A percentile compares a stretch with the other conserved stretches of the same genome.
Evolutionary conservation across 1,140 invertebrate species (phyloP).

Genomic region (Zaprionus vittiger): DNA sequence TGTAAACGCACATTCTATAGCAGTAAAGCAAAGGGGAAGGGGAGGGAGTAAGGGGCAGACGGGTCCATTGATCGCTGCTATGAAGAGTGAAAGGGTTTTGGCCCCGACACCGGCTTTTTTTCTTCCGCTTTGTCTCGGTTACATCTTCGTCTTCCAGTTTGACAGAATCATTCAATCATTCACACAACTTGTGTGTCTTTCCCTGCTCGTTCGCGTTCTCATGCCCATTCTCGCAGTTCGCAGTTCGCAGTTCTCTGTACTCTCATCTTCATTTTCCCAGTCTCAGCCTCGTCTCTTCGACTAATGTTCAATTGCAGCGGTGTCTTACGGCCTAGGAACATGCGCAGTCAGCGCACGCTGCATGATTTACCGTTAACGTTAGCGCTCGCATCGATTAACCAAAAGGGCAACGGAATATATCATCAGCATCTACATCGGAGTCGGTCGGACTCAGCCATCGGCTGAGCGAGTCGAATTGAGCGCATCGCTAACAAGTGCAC

Average conservation of each 20-base stretch:
- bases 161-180: slow-evolving; percentile 33
- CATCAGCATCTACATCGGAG: slow-evolving; percentile 4
- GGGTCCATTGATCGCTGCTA: neutral
- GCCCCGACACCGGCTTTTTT: neutral
- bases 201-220: neutral
- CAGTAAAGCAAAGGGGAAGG: neutral
- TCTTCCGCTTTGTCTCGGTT: neutral
- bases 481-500: slow-evolving; percentile 14
- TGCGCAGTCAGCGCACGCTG: slow-evolving; percentile 13
- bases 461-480: slow-evolving; percentile 5
- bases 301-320: slow-evolving; percentile 29
- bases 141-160: neutral
- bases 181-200: slow-evolving; percentile 5
- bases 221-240: neutral
- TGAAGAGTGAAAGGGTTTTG: slow-evolving; percentile 1
- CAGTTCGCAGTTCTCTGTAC: too few relatives aligned
- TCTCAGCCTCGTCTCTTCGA: neutral
- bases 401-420: slow-evolving; percentile 22
- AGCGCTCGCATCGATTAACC: slow-evolving; percentile 36
- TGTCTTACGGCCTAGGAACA: slow-evolving; percentile 5
- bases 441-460: neutral
- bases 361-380: slow-evolving; percentile 19
- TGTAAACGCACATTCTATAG: slow-evolving; percentile 43
- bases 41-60: neutral
- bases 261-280: neutral